Base-by-base conservation (phyloP, 2,113 vertebrate species). In the Patagioenas fasciata region DNA sequence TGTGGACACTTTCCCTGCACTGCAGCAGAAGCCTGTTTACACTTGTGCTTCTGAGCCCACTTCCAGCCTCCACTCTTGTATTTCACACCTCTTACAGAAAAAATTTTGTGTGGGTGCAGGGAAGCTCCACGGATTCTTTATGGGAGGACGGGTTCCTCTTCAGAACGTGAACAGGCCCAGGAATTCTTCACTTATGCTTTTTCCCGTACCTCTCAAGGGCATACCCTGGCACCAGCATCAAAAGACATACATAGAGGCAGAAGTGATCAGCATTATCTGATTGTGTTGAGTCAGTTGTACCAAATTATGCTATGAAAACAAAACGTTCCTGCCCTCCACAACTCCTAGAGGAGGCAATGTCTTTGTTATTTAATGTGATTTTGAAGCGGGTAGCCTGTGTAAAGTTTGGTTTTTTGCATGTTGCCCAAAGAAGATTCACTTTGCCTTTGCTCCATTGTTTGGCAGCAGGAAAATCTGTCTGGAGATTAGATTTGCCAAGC, bases 171-270 rank as follows among this genome's bases (percentile, higher is more conserved):
- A 87, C 62, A 80, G 31, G 47, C 56, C 36, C 6, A 0, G 66
- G 72, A 94, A 36, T 84, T 34, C 50, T 91, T 67, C 3, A 2
- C 0, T 2, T 74, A 10, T 2, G 16, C 42, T 25, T 85, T 95
- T 95, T 73, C 62, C 69, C 0, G 0, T 85, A 72, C 69, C n/a
- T 82, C 71, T 96, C 77, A 94, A 94, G 94, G 96, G 62, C 85
- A 87, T 88, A 77, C 60, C 91, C 91, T 95, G 69, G 77, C 96
- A 96, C 91, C 87, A 87, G 82, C 93, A 96, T 96, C 92, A 96
- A 73, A 95, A 94, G 82, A 88, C 53, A 47, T 47, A 47, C 44
- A 82, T 21, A 74, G 88, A 94, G 64, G 75, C 80, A 90, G 82
- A 91, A 90, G 40, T 32, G 80, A 96, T 89, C 75, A 75, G 61